A percentile compares a stretch with the other conserved stretches of the same genome.
phyloP scores from a whole-genome alignment of 2,888 invertebrate species.

The Noctua janthe region DNA sequence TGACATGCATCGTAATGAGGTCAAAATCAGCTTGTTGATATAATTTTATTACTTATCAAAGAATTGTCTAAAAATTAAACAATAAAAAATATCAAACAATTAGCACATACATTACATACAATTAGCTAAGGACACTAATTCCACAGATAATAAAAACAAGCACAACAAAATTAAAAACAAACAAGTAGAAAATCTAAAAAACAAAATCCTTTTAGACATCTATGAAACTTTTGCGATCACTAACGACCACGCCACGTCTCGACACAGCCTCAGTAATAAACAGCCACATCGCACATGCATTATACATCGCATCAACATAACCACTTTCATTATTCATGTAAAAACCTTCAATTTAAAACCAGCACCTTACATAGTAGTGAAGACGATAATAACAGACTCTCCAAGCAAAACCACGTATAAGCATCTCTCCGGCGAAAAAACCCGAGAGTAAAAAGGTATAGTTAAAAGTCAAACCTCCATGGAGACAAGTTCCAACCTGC shows the following conservation, averaged over 20 bases:
- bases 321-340: conserved; percentile 61
- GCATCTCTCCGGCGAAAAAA: conserved; percentile 40
- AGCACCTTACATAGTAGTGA: conserved; percentile 52
- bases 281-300: conserved; percentile 49
- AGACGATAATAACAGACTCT: conserved; percentile 49
- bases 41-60: too few relatives aligned
- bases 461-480: conserved; percentile 45
- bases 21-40: fast-evolving
- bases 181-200: neutral
- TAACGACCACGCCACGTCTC: conserved; percentile 9
- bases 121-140: neutral
- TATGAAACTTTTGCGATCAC: conserved; percentile 23
- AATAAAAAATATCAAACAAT: too few relatives aligned
- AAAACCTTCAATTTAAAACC: conserved; percentile 59
- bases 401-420: conserved; percentile 32
- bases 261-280: conserved; percentile 32
- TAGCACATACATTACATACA: too few relatives aligned
- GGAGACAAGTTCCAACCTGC: conserved; percentile 84
- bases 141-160: neutral
- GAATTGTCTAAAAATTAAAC: neutral
- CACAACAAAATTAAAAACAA: neutral
- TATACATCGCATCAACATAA: conserved; percentile 53
- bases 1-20: neutral
- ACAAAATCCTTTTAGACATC: neutral
- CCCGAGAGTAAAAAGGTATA: conserved; percentile 60